Conservation (phyloP, 1,140 invertebrate genomes). For the Hermatobates lingyangjiaoensis region DNA sequence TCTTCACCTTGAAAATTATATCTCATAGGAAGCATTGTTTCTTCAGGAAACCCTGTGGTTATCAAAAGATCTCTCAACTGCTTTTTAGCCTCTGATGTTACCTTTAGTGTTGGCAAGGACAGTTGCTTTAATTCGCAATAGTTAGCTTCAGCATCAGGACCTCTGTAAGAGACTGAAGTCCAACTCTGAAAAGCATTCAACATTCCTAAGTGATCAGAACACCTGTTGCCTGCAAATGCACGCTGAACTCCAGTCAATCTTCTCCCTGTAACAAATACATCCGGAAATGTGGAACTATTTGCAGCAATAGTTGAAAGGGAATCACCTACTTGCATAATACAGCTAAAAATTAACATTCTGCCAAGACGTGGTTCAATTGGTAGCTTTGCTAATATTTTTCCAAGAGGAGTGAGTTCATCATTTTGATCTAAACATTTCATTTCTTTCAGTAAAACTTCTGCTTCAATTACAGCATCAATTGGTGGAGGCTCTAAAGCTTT, state of each 20-base stretch:
- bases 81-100: conserved; percentile 82
- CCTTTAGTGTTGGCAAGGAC: conserved; percentile 67
- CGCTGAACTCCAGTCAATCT: conserved; percentile 55
- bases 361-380: conserved; percentile 83
- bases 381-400: conserved; percentile 75
- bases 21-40: conserved; percentile 47
- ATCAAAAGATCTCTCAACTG: conserved; percentile 73
- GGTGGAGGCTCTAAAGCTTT: conserved; percentile 89
- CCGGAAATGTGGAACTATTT: conserved; percentile 37
- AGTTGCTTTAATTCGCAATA: conserved; percentile 86
- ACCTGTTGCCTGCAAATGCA: conserved; percentile 62
- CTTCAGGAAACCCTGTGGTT: conserved; percentile 72
- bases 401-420: conserved; percentile 75
- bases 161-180: conserved; percentile 54
- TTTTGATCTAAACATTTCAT: conserved; percentile 71
- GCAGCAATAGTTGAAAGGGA: conserved; percentile 83
- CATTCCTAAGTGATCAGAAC: conserved; percentile 88
- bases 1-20: conserved; percentile 61
- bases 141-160: conserved; percentile 55
- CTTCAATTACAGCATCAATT: conserved; percentile 81
- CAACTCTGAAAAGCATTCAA: conserved; percentile 80
- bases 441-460: conserved; percentile 53
- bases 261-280: conserved; percentile 20
- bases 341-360: conserved; percentile 85
- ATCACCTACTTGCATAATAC: conserved; percentile 70